These are phyloP conservation scores for Noctua janthina DNA, from an alignment of 2,888 invertebrate species.

Conservation along the genomic window DNA sequence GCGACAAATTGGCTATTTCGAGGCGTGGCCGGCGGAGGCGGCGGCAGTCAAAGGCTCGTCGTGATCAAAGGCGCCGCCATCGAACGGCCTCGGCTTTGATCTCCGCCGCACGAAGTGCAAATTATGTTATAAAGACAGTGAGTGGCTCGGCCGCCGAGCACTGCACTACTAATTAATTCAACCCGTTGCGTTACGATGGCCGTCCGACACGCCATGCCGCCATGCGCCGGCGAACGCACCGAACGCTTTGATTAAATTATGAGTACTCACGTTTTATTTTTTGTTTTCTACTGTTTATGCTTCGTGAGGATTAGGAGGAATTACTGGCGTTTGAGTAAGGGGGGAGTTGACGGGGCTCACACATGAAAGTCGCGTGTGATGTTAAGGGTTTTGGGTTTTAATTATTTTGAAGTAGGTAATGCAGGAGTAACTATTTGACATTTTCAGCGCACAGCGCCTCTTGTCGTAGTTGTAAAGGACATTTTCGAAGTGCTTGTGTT, in stretches of 20 bases:
- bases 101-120: conserved; percentile 90
- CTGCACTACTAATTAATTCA: conserved; percentile 88
- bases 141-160: conserved; percentile 85
- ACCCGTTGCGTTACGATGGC: conserved; percentile 75
- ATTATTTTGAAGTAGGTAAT: conserved; percentile 1
- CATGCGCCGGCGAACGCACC: conserved; percentile 50
- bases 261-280: conserved; percentile 50
- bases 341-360: conserved; percentile 49
- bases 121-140: conserved; percentile 91
- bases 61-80: conserved; percentile 90
- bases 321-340: conserved; percentile 26
- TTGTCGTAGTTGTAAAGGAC: neutral
- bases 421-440: neutral
- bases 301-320: conserved; percentile 43
- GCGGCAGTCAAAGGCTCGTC: conserved; percentile 87
- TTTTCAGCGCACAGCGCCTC: neutral
- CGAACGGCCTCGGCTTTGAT: conserved; percentile 88
- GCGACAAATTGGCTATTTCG: conserved; percentile 89
- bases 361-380: conserved; percentile 31
- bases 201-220: conserved; percentile 60
- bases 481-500: neutral
- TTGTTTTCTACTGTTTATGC: conserved; percentile 50
- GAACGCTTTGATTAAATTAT: conserved; percentile 54
- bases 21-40: conserved; percentile 88
- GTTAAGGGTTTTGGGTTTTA: conserved; percentile 6